Evolutionary conservation across 2,797 vertebrate genomes (phyloP), one percentile per base, ranked within the genome.

Genomic region (Cyprinella venusta): DNA sequence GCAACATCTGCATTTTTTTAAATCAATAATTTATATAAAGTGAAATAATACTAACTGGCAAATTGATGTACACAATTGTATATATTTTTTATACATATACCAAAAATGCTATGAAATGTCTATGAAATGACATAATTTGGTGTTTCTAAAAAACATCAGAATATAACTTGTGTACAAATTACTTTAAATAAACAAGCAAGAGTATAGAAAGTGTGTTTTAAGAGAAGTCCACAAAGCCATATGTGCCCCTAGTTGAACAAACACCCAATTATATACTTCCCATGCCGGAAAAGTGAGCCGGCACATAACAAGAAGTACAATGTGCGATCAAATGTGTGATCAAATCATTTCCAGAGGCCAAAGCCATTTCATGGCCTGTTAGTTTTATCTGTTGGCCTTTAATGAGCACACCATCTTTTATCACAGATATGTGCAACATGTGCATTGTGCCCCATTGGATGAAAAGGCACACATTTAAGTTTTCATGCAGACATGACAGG

Each of bases 401-500:
- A 80, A 80, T 76, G 76, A 76, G 76, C 80, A n/a, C 30, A 5
- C 54, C n/a, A 63, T 71, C 38, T 85, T 83, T 82, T 30, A 79
- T 70, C n/a, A 19, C 54, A 65, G 48, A 38, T 63, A 45, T 59
- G 61, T 19, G n/a, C 26, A 76, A 59, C 64, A 36, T 63, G 26
- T 75, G 67, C 67, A 45, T 77, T 26, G 42, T 50, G 76, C 38
- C n/a, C 68, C 72, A 59, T 65, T 42, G 61, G n/a, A 56, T 76
- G 50, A 76, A 84, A 85, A 81, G 40, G 82, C 38, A 56, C n/a
- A 48, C 15, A 42, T 77, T 79, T 56, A 82, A 69, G 82, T 86
- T 77, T 84, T 82, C 83, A 82, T 81, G 61, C 50, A 81, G 86
- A 89, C 81, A 77, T 87, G 87, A 90, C 86, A 86, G 79, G 76